phyloP scores from a whole-genome alignment of 2,888 invertebrate species.

The Acleris literana region DNA sequence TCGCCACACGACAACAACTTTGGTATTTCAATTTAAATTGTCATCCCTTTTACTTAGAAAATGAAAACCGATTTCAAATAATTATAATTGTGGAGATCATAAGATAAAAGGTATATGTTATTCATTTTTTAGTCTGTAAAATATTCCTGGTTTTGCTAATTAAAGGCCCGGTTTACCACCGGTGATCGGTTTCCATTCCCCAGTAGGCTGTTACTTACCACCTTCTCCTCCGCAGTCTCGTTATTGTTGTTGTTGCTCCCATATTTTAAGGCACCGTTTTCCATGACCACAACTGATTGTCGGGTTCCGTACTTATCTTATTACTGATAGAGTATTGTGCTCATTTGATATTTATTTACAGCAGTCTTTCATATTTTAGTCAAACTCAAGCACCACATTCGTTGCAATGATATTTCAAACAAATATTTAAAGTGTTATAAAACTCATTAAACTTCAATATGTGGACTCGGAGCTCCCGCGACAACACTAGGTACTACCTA shows the following conservation, averaged over 20 bases:
- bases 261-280: slow-evolving; percentile 85
- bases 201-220: slow-evolving; percentile 62
- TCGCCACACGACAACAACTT: no score
- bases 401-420: slow-evolving; percentile 53
- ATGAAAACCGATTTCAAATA: no score
- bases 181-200: slow-evolving; percentile 10
- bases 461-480: slow-evolving; percentile 1
- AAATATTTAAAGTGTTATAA: slow-evolving; percentile 46
- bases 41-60: no score
- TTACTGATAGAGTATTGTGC: slow-evolving; percentile 47
- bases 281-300: slow-evolving; percentile 80
- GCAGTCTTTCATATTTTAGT: slow-evolving; percentile 35
- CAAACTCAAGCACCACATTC: slow-evolving; percentile 33
- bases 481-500: background rate
- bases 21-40: no score
- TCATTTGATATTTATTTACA: slow-evolving; percentile 49
- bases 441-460: slow-evolving; percentile 39
- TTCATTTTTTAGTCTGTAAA: no score
- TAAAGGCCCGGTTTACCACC: no score
- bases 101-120: no score
- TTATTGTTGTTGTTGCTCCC: slow-evolving; percentile 84
- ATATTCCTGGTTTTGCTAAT: no score
- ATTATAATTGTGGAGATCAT: no score
- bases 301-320: slow-evolving; percentile 59
- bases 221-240: slow-evolving; percentile 78